These are phyloP conservation scores for Dynastes maya DNA, from an alignment of 2,888 invertebrate genomes.

Conservation along the genomic window DNA sequence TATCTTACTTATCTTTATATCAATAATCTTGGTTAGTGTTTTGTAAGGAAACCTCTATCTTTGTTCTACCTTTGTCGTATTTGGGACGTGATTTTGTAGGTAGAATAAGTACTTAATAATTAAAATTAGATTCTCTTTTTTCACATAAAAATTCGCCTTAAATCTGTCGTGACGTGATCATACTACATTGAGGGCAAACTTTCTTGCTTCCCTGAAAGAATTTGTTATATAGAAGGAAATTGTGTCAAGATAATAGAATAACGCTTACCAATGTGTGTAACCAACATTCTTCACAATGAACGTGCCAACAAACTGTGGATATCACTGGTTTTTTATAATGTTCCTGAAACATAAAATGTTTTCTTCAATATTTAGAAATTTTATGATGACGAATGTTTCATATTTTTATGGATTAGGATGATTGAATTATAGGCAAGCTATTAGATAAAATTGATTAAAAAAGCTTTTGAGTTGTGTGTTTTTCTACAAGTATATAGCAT, in stretches of 20 bases:
- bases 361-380: too few species aligned
- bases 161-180: slow-evolving; percentile 90
- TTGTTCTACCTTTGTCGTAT: slow-evolving; percentile 11
- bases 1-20: slow-evolving; percentile 13
- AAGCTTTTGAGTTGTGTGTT: too few species aligned
- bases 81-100: neutral
- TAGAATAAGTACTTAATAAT: neutral
- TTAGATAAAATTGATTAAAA: too few species aligned
- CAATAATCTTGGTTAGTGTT: slow-evolving; percentile 20
- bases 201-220: slow-evolving; percentile 85
- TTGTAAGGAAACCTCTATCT: slow-evolving; percentile 14
- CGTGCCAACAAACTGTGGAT: slow-evolving; percentile 81
- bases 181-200: slow-evolving; percentile 95
- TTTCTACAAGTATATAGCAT: too few species aligned
- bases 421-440: too few species aligned
- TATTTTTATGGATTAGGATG: too few species aligned
- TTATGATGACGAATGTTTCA: too few species aligned
- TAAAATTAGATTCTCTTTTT: slow-evolving; percentile 11
- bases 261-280: slow-evolving; percentile 74
- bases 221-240: too few species aligned
- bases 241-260: too few species aligned
- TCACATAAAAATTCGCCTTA: slow-evolving; percentile 92
- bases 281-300: slow-evolving; percentile 82
- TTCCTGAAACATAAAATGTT: slow-evolving; percentile 70
- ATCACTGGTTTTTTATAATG: slow-evolving; percentile 78